A percentile compares a stretch with the other conserved stretches of the same genome.
These are phyloP conservation scores for Pocillopora grandis DNA, from an alignment of 92 coral and sea anemone genomes.

Conservation along the genomic window DNA sequence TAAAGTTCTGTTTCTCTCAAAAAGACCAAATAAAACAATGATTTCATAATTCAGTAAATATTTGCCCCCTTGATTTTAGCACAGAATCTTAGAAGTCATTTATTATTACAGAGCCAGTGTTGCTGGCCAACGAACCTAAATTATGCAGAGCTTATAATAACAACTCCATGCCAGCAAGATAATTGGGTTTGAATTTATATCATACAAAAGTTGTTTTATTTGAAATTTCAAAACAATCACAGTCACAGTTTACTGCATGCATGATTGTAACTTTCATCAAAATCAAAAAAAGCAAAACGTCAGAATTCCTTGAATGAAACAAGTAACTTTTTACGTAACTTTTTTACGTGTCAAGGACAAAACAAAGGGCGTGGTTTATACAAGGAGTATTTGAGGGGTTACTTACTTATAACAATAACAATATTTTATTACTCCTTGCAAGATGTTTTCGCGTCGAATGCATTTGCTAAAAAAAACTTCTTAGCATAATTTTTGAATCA, in stretches of 20 bases:
- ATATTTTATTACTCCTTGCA: neutral
- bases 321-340: neutral
- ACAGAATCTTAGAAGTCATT: neutral
- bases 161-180: neutral
- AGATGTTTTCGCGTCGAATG: neutral
- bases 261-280: too few relatives aligned
- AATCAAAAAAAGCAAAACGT: neutral
- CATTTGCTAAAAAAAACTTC: too few relatives aligned
- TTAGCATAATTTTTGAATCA: too few relatives aligned
- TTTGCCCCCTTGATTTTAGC: neutral
- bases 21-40: neutral
- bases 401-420: neutral
- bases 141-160: constrained; percentile 17
- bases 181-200: neutral
- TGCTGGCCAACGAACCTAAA: neutral
- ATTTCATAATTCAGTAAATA: neutral
- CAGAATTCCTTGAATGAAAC: neutral
- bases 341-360: neutral
- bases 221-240: neutral
- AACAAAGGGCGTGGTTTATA: neutral
- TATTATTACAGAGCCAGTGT: neutral
- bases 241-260: too few relatives aligned
- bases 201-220: neutral
- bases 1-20: too few relatives aligned
- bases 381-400: neutral